phyloP scores from a whole-genome alignment of 1,140 invertebrate genomes.

The Anoplolepis gracilipes region DNA sequence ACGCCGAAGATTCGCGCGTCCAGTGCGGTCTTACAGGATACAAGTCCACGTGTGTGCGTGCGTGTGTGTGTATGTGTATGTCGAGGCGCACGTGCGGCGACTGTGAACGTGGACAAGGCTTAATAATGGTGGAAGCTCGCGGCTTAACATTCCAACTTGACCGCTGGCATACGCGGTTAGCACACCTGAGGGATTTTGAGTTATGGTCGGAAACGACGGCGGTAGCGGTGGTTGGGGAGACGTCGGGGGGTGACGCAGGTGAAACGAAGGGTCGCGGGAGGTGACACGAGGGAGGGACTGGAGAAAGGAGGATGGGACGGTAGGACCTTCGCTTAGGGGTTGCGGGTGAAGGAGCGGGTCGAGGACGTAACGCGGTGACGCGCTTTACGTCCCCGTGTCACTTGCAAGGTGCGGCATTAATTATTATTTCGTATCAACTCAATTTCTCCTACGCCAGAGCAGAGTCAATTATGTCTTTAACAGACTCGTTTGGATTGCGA shows the following conservation, averaged over 20 bases:
- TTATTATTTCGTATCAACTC: conserved; percentile 72
- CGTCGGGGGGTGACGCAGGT: conserved; percentile 36
- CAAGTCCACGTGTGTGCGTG: conserved; percentile 24
- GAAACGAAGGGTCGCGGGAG: conserved; percentile 53
- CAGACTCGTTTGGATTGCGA: neutral
- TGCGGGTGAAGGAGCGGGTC: conserved; percentile 34
- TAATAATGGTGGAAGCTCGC: conserved; percentile 71
- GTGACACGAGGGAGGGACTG: neutral
- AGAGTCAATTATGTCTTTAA: conserved; percentile 6
- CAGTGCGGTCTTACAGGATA: neutral
- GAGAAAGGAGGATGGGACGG: neutral
- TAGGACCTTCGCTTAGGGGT: conserved; percentile 35
- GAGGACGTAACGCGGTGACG: conserved; percentile 65
- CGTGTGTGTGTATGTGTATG: too few species aligned
- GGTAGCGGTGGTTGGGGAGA: conserved; percentile 31
- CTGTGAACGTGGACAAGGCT: conserved; percentile 63
- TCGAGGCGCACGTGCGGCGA: conserved; percentile 63
- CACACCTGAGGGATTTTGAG: conserved; percentile 75
- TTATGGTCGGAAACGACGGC: conserved; percentile 67
- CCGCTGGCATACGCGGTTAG: conserved; percentile 74
- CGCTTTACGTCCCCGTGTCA: conserved; percentile 57
- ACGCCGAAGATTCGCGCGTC: conserved; percentile 1
- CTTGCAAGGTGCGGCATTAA: conserved; percentile 67
- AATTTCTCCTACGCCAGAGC: conserved; percentile 59
- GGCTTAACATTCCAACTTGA: conserved; percentile 73